Evolutionary conservation across 2,797 vertebrate genomes (phyloP), one percentile per base, ranked within the genome.

Genomic region (Vipera ursinii): DNA sequence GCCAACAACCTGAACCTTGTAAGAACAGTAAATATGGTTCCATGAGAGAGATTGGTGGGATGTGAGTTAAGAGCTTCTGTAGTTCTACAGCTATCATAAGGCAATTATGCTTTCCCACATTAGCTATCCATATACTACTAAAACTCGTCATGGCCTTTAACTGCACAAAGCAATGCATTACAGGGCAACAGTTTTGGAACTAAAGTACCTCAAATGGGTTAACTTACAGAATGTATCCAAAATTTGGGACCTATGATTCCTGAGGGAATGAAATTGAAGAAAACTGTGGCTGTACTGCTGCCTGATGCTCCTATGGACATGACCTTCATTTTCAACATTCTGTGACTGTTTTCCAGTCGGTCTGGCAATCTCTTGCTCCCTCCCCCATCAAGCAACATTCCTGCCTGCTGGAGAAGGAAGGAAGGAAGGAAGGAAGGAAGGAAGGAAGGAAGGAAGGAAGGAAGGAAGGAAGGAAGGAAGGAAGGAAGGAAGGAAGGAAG

Each of bases 1-100:
- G 1, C 82, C 69, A 89, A 53, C 51, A 88, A 85, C 4, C 59
- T 57, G 53, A 86, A 20, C 32, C 59, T 56, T 28, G 60, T 89
- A 65, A 86, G 53, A 85, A 78, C 65, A 91, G 69, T 61, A 48
- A 85, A 4, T 86, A 38, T 53, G 55, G 87, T 60, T 89, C 48
- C 0, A 0, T 3, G 2, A 32, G 12, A 9, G 17, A 0, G 3
- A 10, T 82, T 7, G 0, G 63, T n/a, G 28, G 26, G 12, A 57
- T 28, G 32, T 24, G n/a, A 26, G 89, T 88, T 87, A 93, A 91
- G 86, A 89, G 91, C 20, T n/a, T 88, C 6, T 44, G 88, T 92
- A 73, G 86, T 61, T 38, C 89, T 55, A 9, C 13, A 0, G 26
- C 38, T 88, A 0, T 0, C 0, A 20, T n/a, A 6, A 15, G 44